Conservation (phyloP, 1,140 invertebrate genomes). For the Schlechtendalia chinensis region DNA sequence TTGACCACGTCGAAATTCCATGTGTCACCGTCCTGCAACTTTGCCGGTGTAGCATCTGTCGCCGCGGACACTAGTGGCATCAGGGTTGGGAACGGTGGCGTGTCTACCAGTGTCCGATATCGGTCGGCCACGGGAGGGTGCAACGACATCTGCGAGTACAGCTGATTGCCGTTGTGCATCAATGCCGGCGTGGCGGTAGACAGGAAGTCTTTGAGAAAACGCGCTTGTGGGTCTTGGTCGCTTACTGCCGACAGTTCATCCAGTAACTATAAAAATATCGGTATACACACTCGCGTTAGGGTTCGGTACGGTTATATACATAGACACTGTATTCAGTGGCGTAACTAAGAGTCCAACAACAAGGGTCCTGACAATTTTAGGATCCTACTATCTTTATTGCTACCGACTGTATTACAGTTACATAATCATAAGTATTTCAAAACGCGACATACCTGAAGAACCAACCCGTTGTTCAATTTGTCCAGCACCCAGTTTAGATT, state of each 20-base stretch:
- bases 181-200: neutral
- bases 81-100: constrained; percentile 19
- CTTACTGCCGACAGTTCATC: neutral
- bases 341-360: too few relatives aligned
- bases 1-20: constrained; percentile 38
- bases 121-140: neutral
- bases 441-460: constrained; percentile 6
- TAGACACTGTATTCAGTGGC: too few relatives aligned
- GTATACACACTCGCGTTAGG: too few relatives aligned
- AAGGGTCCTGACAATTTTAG: too few relatives aligned
- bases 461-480: constrained; percentile 11
- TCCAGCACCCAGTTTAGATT: constrained; percentile 24
- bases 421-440: too few relatives aligned
- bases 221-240: neutral
- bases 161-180: constrained; percentile 35
- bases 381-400: too few relatives aligned
- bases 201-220: constrained; percentile 20
- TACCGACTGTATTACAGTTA: too few relatives aligned
- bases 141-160: constrained; percentile 37
- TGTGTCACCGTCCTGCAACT: neutral
- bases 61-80: neutral
- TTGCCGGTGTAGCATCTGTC: neutral
- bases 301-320: too few relatives aligned
- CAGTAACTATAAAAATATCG: neutral
- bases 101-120: neutral